Evolutionary conservation across 2,113 vertebrate genomes (phyloP).

Genomic region (Ictidomys tridecemlineatus): DNA sequence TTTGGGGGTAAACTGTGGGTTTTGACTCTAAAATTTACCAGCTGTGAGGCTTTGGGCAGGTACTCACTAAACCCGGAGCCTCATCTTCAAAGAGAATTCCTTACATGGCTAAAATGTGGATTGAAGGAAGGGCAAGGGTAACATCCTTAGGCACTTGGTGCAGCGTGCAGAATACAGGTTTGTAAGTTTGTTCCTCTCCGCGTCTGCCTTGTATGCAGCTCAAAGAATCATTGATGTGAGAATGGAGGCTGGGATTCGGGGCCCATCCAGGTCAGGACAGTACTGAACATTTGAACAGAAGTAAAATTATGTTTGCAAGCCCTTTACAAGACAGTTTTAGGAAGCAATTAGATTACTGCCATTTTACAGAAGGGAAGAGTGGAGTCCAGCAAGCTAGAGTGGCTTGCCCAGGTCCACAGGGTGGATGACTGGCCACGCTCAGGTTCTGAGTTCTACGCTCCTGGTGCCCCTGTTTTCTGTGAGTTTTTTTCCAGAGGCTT

Average conservation of each 20-base stretch:
- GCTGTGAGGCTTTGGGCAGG: neutral
- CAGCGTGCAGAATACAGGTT: neutral
- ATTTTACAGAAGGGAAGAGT: neutral
- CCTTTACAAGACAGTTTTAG: neutral
- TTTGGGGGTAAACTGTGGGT: neutral
- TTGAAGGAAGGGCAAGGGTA: neutral
- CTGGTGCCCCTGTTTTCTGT: neutral
- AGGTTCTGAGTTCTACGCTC: neutral
- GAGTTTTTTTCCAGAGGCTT: neutral
- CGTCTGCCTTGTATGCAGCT: neutral
- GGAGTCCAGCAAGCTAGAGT: neutral
- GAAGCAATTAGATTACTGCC: neutral
- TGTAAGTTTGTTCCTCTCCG: neutral
- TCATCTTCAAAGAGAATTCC: neutral
- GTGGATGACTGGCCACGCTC: neutral
- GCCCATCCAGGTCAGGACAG: neutral
- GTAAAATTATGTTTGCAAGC: neutral
- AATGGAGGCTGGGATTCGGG: neutral
- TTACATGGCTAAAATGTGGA: fast-evolving
- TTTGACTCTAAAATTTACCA: neutral
- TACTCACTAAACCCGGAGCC: neutral
- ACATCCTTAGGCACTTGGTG: neutral
- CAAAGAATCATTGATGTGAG: neutral
- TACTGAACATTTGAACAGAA: neutral
- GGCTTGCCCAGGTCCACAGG: neutral